Base-by-base conservation (phyloP, 2,797 vertebrate species). In the Poeciliopsis paucimaculata region DNA sequence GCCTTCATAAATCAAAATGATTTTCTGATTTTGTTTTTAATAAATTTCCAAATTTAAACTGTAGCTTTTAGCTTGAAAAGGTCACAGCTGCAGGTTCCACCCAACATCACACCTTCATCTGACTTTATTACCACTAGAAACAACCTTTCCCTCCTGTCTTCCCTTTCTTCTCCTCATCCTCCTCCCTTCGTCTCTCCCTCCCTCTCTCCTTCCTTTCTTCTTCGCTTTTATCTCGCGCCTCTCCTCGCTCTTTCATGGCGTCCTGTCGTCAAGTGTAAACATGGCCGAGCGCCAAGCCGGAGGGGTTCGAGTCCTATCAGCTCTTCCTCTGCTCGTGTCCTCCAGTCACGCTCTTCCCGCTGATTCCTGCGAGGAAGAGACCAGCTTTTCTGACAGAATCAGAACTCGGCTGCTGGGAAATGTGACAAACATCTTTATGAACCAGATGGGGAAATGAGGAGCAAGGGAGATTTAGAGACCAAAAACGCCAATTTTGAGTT, bases 261-360 rank as follows among this genome's bases (percentile, higher is more conserved):
- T 90, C 89, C 90, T 89, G 89, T 89, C 76, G 88, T 90, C 87
- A 86, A 90, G 88, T 89, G 92, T 93, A 92, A 93, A 92, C 91
- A 90, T 31, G 85, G 91, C 84, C 77, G 88, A 89, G 89, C 82
- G 51, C 77, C 16, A 81, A 90, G 84, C 89, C 83, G 28, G 91
- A 88, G 91, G 86, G 89, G 84, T 87, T 88, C 72, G 68, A 82
- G 84, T 91, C 79, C 84, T 85, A 87, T 89, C 92, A 73, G 88
- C 80, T 81, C 84, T 75, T 85, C 79, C 84, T 79, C 86, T 16
- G 72, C 88, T 83, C 77, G 80, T 51, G 82, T 89, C 90, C 90
- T 86, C 84, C 84, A 87, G 89, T 86, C 87, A 74, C 51, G 72
- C 84, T 85, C 80, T 86, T 84, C 90, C 87, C 79, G 90, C 92